Base-by-base conservation (phyloP, 2,797 vertebrate species). In the Sebastes dallii region DNA sequence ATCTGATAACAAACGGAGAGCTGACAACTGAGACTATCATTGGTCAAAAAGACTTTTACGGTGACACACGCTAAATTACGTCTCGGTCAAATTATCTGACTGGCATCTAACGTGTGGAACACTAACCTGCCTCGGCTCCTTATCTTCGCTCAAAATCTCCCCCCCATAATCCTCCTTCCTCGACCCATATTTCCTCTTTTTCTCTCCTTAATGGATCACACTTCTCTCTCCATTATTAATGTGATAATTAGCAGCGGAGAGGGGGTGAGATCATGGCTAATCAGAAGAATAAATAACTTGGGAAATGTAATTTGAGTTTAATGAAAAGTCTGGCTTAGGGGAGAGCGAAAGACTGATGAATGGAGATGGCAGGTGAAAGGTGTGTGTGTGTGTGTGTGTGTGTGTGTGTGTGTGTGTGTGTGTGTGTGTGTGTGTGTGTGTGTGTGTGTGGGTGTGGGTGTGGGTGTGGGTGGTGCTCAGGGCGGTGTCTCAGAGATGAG, bases 151-250 rank as follows among this genome's bases (percentile, higher is more conserved):
- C 83, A 60, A 60, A 67, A 66, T 76, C 85, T 83, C 42, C 18
- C 72, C 68, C 25, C 67, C 6, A 24, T 78, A 81, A 81, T 78
- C 79, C 78, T 42, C 75, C 73, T 42, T 73, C 79, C 73, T 64
- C 58, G 16, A 79, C 82, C 91, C 84, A 82, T 65, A 85, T 91
- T 90, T 86, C 84, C 90, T 83, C 75, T 78, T 72, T 68, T 80
- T 85, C 66, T 72, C 58, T 74, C 55, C 73, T 67, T 88, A 94
- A 94, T 92, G 83, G 85, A 92, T 91, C 89, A 77, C 88, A 86
- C 74, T 58, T 85, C 85, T 86, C 84, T 77, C 78, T 92, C 78
- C 80, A 95, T 96, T 95, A 96, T 96, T 95, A 93, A 96, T 95
- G 93, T 85, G 88, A 94, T 95, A 90, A 96, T 96, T 96, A 96